Conservation (phyloP, 1,140 invertebrate genomes). For the Neodiprion virginianus region DNA sequence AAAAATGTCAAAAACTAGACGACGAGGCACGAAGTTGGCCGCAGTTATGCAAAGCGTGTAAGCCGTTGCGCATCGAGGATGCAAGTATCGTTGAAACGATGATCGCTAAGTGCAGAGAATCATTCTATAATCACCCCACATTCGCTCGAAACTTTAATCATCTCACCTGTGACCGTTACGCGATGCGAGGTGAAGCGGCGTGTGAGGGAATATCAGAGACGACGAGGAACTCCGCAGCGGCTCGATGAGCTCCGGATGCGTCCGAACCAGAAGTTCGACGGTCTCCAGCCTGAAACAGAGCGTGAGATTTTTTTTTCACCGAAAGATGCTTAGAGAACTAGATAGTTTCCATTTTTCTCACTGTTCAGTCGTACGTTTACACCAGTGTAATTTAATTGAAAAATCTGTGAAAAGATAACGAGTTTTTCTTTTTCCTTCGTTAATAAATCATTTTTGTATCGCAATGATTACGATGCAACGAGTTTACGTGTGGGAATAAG, state of each 20-base stretch:
- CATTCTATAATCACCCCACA: no score
- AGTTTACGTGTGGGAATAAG: no score
- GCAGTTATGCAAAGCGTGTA: not conserved
- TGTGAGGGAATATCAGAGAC: conserved; percentile 75
- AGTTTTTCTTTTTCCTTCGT: no score
- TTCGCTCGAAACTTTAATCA: not conserved
- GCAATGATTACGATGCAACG: no score
- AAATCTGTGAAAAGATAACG: not conserved
- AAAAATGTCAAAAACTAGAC: no score
- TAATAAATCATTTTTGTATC: no score
- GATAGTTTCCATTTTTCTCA: no score
- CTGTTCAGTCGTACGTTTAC: not conserved
- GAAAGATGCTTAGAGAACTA: conserved; percentile 13
- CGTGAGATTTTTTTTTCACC: not conserved
- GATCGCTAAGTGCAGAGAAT: no score
- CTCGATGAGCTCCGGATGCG: conserved; percentile 79
- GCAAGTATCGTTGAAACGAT: no score
- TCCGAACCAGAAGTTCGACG: conserved; percentile 83
- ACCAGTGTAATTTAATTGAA: not conserved
- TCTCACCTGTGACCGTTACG: conserved; percentile 90
- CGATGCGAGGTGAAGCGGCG: conserved; percentile 92
- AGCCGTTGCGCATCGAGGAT: no score
- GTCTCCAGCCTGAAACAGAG: conserved; percentile 77
- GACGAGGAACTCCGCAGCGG: conserved; percentile 69
- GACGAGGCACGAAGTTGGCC: not conserved